Conservation (phyloP, 2,113 vertebrate genomes). For the Todiramphus saurophagus region DNA sequence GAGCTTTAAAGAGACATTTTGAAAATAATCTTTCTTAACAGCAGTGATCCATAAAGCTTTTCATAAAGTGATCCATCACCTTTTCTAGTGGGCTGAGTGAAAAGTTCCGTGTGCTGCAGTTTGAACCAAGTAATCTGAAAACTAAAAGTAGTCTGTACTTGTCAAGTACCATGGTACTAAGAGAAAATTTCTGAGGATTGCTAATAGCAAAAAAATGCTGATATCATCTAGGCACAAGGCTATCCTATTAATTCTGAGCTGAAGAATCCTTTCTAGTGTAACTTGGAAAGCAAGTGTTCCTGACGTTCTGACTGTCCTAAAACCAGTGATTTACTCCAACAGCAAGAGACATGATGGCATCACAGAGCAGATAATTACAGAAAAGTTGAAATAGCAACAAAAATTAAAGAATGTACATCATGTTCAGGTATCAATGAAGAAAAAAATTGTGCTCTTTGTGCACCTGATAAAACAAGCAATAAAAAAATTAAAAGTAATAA, state of each 20-base stretch:
- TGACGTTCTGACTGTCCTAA: neutral
- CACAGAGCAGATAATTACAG: neutral
- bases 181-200: constrained; percentile 46
- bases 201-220: neutral
- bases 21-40: constrained; percentile 44
- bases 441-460: neutral
- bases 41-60: constrained; percentile 50
- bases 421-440: neutral
- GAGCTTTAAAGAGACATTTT: constrained; percentile 47
- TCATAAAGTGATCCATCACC: neutral
- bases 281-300: neutral
- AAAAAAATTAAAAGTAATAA: neutral
- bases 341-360: neutral
- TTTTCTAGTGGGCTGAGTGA: constrained; percentile 56
- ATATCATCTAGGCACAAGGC: neutral
- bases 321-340: neutral
- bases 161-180: neutral
- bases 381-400: neutral
- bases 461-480: neutral
- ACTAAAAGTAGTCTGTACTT: constrained; percentile 48
- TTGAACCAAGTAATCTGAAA: constrained; percentile 64
- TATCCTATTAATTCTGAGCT: neutral
- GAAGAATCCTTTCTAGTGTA: neutral
- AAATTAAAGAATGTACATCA: neutral
- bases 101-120: constrained; percentile 53